These are phyloP conservation scores for Acipenser transmontanus DNA, from an alignment of 2,797 vertebrate species.

Conservation along the genomic window DNA sequence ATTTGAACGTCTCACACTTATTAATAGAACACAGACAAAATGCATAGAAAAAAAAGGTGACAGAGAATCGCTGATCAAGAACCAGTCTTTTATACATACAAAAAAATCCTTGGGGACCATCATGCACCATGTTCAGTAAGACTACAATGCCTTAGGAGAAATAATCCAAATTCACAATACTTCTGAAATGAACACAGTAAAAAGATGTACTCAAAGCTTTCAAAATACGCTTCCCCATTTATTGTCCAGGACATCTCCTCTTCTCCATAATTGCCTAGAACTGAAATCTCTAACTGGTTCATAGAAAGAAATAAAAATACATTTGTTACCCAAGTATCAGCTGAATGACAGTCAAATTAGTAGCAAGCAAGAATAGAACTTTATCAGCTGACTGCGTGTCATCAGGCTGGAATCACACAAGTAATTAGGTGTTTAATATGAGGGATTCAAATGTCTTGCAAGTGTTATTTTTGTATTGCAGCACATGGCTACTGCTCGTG, in stretches of 20 bases:
- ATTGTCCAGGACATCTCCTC: slow-evolving; percentile 22
- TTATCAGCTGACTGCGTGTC: slow-evolving; percentile 23
- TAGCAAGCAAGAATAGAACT: slow-evolving; percentile 25
- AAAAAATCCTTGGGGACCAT: neutral
- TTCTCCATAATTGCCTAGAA: slow-evolving; percentile 28
- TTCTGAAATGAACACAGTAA: too few relatives aligned
- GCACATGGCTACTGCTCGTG: too few relatives aligned
- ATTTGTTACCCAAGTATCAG: slow-evolving; percentile 18
- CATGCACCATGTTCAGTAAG: neutral
- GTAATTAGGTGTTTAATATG: slow-evolving; percentile 34
- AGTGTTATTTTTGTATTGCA: too few relatives aligned
- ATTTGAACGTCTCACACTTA: slow-evolving; percentile 19
- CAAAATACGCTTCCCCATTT: slow-evolving; percentile 3
- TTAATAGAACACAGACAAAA: slow-evolving; percentile 27
- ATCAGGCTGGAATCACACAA: slow-evolving; percentile 25
- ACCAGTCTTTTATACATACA: neutral
- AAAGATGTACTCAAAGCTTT: neutral
- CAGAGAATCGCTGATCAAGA: slow-evolving; percentile 24
- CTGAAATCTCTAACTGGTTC: slow-evolving; percentile 21
- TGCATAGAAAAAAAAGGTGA: slow-evolving; percentile 10
- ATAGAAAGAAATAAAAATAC: slow-evolving; percentile 24
- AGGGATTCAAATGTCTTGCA: neutral
- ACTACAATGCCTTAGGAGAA: neutral
- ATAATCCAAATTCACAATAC: neutral
- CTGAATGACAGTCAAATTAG: slow-evolving; percentile 31